Evolutionary conservation across 2,888 invertebrate species (phyloP).

Genomic region (Drosophila mercatorum): DNA sequence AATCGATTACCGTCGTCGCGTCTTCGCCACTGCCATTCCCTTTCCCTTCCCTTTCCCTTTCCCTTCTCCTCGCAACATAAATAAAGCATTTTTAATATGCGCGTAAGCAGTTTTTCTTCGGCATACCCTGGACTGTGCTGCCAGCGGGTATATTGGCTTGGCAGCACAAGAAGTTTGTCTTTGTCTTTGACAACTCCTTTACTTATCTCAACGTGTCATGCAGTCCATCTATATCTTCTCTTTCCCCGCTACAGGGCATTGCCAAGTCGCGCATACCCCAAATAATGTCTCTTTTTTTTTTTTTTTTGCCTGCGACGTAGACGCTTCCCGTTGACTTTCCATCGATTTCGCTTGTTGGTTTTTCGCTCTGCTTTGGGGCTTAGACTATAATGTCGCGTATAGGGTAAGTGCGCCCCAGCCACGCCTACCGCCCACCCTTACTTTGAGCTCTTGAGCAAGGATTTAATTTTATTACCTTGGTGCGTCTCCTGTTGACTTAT

Average conservation of each 20-base stretch:
- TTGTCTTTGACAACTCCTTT: neutral
- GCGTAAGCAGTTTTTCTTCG: slow-evolving; percentile 53
- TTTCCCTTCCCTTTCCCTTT: neutral
- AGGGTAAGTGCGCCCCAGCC: neutral
- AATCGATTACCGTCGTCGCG: slow-evolving; percentile 66
- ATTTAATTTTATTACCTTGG: slow-evolving; percentile 76
- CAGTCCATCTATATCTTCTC: neutral
- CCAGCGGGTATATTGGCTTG: neutral
- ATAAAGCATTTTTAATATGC: slow-evolving; percentile 79
- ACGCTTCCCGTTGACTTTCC: slow-evolving; percentile 29
- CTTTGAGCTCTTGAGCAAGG: slow-evolving; percentile 61
- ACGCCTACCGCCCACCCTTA: neutral
- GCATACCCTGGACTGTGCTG: slow-evolving; percentile 21
- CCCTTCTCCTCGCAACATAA: slow-evolving; percentile 43
- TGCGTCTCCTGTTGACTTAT: slow-evolving; percentile 71
- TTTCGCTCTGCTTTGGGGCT: slow-evolving; percentile 18
- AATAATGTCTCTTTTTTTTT: too few relatives aligned
- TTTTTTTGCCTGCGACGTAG: neutral
- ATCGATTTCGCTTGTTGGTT: slow-evolving; percentile 57
- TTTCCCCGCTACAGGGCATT: neutral
- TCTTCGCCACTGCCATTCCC: neutral
- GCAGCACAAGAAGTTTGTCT: neutral
- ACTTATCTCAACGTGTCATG: too few relatives aligned
- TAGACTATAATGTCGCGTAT: slow-evolving; percentile 36
- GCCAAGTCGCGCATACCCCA: neutral